These are phyloP conservation scores for Epinephelus fuscoguttatus DNA, from an alignment of 2,113 vertebrate genomes.

Conservation along the genomic window DNA sequence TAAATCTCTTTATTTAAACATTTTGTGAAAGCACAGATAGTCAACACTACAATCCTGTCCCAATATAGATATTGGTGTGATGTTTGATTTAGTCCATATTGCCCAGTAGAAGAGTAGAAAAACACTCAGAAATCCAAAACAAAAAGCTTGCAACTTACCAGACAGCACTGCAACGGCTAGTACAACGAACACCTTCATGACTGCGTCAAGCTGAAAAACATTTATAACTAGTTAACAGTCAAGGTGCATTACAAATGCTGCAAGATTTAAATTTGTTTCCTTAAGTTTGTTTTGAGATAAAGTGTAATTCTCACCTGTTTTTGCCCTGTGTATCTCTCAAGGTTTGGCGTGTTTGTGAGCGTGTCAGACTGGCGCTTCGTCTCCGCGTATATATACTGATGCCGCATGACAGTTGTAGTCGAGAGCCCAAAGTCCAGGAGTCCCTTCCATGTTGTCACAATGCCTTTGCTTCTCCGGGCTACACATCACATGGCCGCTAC, in stretches of 20 bases:
- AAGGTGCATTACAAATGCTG: background rate
- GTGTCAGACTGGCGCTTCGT: slow-evolving; percentile 9
- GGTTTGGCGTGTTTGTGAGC: slow-evolving; percentile 37
- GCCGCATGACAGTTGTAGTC: slow-evolving; percentile 68
- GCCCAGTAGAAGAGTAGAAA: background rate
- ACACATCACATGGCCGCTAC: slow-evolving; percentile 33
- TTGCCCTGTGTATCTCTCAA: slow-evolving; percentile 25
- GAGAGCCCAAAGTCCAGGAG: slow-evolving; percentile 79
- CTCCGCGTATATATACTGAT: slow-evolving; percentile 71
- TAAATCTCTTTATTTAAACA: too few species aligned
- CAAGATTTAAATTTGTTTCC: background rate
- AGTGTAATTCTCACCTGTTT: slow-evolving; percentile 66
- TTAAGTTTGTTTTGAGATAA: background rate
- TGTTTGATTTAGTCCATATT: too few species aligned
- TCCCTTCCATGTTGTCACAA: slow-evolving; percentile 80
- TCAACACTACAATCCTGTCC: too few species aligned
- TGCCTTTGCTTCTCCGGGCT: slow-evolving; percentile 1
- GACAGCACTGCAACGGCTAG: slow-evolving; percentile 75
- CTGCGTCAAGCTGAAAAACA: slow-evolving; percentile 56
- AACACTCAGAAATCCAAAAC: background rate
- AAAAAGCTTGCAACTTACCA: slow-evolving; percentile 66
- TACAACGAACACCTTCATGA: slow-evolving; percentile 78
- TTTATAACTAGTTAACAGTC: background rate
- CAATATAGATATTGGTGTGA: too few species aligned
- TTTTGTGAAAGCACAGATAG: too few species aligned